Percentiles rank a stretch among this genome's conserved stretches.
phyloP scores from a whole-genome alignment of 1,140 invertebrate genomes.

The Heliconius melpomene region DNA sequence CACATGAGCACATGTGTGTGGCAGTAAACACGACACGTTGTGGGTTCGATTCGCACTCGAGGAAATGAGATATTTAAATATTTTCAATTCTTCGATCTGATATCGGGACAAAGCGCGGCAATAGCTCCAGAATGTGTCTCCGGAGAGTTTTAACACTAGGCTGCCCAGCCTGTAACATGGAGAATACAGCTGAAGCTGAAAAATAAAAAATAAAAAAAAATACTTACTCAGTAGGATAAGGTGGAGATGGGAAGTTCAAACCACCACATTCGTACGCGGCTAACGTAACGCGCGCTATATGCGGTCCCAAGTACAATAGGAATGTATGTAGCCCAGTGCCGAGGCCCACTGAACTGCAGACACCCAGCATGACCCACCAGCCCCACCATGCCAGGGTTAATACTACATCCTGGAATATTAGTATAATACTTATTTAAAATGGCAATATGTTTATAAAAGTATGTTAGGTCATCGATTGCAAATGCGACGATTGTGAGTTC shows the following conservation, averaged over 20 bases:
- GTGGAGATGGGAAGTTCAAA: constrained; percentile 96
- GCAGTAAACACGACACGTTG: too few relatives aligned
- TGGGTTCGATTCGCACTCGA: too few relatives aligned
- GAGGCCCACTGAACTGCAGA: constrained; percentile 97
- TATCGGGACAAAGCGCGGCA: too few relatives aligned
- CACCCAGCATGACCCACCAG: constrained; percentile 97
- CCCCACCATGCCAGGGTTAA: constrained; percentile 71
- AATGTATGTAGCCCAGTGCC: constrained; percentile 99
- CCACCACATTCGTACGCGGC: constrained; percentile 98
- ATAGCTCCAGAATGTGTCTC: too few relatives aligned
- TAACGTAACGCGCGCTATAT: constrained; percentile 96
- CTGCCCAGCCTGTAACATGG: too few relatives aligned
- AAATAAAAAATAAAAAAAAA: too few relatives aligned
- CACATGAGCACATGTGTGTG: too few relatives aligned
- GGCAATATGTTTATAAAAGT: too few relatives aligned
- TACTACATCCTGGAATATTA: constrained; percentile 53
- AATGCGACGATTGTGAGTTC: too few relatives aligned
- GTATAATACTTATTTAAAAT: neutral
- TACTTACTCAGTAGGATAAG: constrained; percentile 91
- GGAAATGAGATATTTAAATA: neutral
- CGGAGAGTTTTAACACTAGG: too few relatives aligned
- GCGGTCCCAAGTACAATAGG: constrained; percentile 96
- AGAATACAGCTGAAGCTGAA: neutral
- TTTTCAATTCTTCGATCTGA: too few relatives aligned
- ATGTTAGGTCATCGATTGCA: too few relatives aligned